Conservation (phyloP, 2,888 invertebrate species). For the Pachycephus smyrnensis region DNA sequence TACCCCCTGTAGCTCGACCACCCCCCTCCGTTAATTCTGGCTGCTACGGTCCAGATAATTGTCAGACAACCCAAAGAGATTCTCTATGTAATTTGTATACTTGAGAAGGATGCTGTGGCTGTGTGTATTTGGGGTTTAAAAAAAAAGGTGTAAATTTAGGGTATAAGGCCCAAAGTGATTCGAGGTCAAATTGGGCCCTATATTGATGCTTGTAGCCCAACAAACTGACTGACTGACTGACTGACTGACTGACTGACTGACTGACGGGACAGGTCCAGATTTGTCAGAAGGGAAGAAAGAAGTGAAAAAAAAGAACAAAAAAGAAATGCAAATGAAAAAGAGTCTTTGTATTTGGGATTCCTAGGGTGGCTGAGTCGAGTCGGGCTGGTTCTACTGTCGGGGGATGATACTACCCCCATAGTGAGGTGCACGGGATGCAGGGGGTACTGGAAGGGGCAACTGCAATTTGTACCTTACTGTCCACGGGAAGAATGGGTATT, state of each 20-base stretch:
- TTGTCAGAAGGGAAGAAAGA: constrained; percentile 19
- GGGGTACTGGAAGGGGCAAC: constrained; percentile 47
- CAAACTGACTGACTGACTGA: no score
- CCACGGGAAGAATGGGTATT: constrained; percentile 65
- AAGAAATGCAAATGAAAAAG: constrained; percentile 66
- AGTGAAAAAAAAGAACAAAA: constrained; percentile 43
- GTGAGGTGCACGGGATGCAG: constrained; percentile 23
- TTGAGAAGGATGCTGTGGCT: neutral
- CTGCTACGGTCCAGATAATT: neutral
- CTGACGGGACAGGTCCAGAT: neutral
- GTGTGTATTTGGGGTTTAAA: neutral
- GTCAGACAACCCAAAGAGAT: neutral
- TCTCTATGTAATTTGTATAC: neutral
- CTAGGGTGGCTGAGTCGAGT: constrained; percentile 36
- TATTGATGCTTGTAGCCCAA: neutral
- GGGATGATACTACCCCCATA: neutral
- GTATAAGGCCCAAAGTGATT: neutral
- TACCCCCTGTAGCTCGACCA: neutral
- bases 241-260: neutral
- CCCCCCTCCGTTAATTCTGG: neutral
- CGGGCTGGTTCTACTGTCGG: neutral
- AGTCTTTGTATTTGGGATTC: constrained; percentile 63
- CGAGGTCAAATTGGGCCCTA: neutral
- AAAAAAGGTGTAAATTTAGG: neutral
- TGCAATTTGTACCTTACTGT: constrained; percentile 67